Conservation (phyloP, 1,140 invertebrate genomes). For the Drosophila sucinea region DNA sequence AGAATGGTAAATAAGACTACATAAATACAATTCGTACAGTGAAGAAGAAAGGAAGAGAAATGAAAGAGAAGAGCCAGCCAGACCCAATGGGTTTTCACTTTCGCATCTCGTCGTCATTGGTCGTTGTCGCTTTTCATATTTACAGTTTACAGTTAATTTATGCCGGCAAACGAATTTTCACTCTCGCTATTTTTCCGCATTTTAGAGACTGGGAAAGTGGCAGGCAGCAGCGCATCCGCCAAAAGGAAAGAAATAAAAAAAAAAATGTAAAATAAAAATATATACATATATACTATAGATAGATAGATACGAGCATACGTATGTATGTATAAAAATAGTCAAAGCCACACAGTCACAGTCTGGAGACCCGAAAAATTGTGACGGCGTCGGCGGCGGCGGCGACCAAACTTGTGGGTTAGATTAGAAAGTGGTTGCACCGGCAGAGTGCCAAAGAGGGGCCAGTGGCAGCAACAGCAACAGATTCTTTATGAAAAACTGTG, state of each 20-base stretch:
- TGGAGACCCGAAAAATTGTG: constrained; percentile 45
- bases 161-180: constrained; percentile 64
- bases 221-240: constrained; percentile 52
- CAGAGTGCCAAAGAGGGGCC: not conserved
- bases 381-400: constrained; percentile 24
- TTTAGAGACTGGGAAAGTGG: constrained; percentile 58
- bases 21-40: not conserved
- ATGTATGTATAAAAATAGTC: constrained; percentile 57
- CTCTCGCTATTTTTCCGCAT: constrained; percentile 69
- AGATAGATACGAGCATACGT: constrained; percentile 15
- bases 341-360: constrained; percentile 39
- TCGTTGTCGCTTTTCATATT: constrained; percentile 51
- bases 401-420: constrained; percentile 59
- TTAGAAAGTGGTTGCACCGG: constrained; percentile 58
- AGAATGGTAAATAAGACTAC: constrained; percentile 2
- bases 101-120: constrained; percentile 43
- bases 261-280: constrained; percentile 10
- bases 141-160: constrained; percentile 60
- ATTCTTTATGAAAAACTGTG: constrained; percentile 60
- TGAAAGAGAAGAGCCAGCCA: constrained; percentile 11
- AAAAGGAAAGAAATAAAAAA: constrained; percentile 39
- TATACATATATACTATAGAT: constrained; percentile 5
- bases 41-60: not conserved
- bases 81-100: constrained; percentile 54
- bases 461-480: constrained; percentile 18